Evolutionary conservation across 2,797 vertebrate genomes (phyloP).

Genomic region (Aselliscus stoliczkanus): DNA sequence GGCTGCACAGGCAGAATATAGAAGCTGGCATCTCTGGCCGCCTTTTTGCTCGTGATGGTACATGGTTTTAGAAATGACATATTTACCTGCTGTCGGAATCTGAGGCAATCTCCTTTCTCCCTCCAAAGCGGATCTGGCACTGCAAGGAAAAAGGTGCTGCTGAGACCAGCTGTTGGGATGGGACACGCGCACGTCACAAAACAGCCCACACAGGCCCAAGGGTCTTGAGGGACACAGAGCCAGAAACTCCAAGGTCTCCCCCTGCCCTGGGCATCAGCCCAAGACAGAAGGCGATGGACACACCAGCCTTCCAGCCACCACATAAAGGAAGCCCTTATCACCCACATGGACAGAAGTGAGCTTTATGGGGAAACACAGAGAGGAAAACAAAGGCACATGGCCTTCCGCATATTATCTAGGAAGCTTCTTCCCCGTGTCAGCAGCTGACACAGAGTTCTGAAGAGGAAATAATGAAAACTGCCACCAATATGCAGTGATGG

Average conservation of each 20-base stretch:
- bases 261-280: background rate
- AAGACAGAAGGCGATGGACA: background rate
- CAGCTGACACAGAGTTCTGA: background rate
- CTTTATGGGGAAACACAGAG: background rate
- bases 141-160: conserved; percentile 74
- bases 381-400: background rate
- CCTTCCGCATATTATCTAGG: background rate
- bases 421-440: background rate
- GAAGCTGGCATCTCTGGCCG: background rate
- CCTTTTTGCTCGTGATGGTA: background rate
- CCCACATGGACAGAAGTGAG: background rate
- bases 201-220: background rate
- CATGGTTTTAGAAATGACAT: background rate
- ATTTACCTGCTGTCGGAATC: conserved; percentile 98
- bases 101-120: conserved; percentile 98
- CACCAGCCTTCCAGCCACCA: background rate
- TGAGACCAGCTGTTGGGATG: background rate
- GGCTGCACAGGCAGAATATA: background rate
- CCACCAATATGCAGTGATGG: background rate
- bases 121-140: conserved; percentile 99
- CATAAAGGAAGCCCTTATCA: conserved; percentile 19
- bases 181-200: background rate
- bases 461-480: background rate
- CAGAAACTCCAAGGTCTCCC: background rate
- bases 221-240: background rate